Evolutionary conservation across 2,113 vertebrate species (phyloP), one percentile per base, ranked within the genome.

Genomic region (Peromyscus californicus): DNA sequence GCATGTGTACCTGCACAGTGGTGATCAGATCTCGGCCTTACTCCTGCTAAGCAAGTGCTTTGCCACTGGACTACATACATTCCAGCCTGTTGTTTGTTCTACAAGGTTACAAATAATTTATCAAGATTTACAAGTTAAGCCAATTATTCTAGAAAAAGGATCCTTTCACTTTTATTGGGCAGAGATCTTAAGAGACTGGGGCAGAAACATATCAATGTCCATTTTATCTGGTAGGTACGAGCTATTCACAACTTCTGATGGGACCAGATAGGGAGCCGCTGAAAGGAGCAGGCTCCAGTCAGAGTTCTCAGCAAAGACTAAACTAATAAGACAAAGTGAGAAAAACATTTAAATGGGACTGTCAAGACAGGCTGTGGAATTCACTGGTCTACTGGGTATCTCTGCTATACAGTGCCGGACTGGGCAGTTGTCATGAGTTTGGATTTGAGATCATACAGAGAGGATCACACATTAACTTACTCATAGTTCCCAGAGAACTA

Each of bases 91-190:
- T 76, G 31, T 36, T n/a, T 57, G 21, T 72, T 89, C 48, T 72
- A n/a, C 36, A 61, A 39, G 36, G 36, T 83, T 83, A 61, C 36
- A 92, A 85, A 75, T 89, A 79, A 59, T 82, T 92, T 69, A 33
- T 87, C 26, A 79, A 89, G 39, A 90, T 83, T 87, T 83, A 85
- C 39, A 96, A 72, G 21, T 54, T 65, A 89, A 36, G 74, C 69
- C 74, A 79, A 93, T 39, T 85, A 31, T 70, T 87, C 51, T 88
- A 86, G 61, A 67, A 65, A 80, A n/a, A 7, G 54, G 72, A 39
- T 3, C 9, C 6, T 92, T 86, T 94, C 42, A 22, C 75, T 65
- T 83, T 59, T n/a, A 59, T 2, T 7, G 3, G 54, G 21, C 79
- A 82, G 79, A 21, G 57, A n/a, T n/a, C 33, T 80, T 57, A 84